Base-by-base conservation (phyloP, 2,888 invertebrate species). In the Oligia strigilis region DNA sequence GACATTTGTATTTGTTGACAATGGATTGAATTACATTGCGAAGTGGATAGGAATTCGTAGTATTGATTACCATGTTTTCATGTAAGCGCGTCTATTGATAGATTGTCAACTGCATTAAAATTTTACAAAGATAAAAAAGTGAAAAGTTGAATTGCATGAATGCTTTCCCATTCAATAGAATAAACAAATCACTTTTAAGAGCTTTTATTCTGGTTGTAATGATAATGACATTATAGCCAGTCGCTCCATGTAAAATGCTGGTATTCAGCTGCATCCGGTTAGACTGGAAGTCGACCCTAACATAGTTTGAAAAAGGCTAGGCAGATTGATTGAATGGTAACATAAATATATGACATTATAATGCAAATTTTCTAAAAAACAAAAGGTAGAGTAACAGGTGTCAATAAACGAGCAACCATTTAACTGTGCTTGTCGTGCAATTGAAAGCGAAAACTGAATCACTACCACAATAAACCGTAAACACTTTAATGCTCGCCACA, bases 391-490 rank as follows among this genome's bases (percentile, higher is more conserved):
- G 5, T 64, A 64, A 69, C 36, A 65, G 49, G 9, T 72, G 78
- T 65, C 49, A 40, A 81, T 36, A 74, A 67, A 66, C 66, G 19
- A 46, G 36, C 60, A 52, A 19, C 19, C 40, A 62, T 49, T n/a
- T 46, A n/a, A 46, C 40, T 64, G 64, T 14, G n/a, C 23, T 29
- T 49, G 64, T 43, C 58, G 58, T 72, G 55, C 11, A n/a, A 79
- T 79, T 78, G 87, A 87, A 82, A 87, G 87, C 58, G 85, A 87
- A 84, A 84, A 75, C 62, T 14, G 19, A 78, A 70, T 52, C 23
- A 64, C 43, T 49, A 17, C 36, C 55, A 65, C 64, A 78, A 78
- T 36, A 55, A 73, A 65, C 58, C 4, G 52, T 43, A 23, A 13
- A 43, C 52, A 77, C 17, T 58, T 55, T 49, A 40, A 52, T 40